Base-by-base conservation (phyloP, 1,140 invertebrate species). In the Octopus bimaculoides region DNA sequence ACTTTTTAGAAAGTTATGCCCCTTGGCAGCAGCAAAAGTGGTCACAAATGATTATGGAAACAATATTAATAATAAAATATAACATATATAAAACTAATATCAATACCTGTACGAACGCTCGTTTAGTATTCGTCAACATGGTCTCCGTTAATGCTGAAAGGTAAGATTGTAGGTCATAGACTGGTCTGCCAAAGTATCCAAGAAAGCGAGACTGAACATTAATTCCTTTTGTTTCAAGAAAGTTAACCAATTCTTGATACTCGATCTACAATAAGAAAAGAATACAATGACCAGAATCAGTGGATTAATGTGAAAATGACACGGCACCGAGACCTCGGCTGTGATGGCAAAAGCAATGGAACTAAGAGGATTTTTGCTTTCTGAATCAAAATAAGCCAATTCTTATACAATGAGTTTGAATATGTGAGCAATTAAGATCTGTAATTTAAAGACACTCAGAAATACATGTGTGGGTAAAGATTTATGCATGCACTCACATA, bases 221-320 rank as follows among this genome's bases (percentile, higher is more conserved):
- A 20, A 88, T 83, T 54, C 87, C 87, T 5, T 84, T 85, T 53
- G 82, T 82, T 78, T 87, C 86, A 69, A 88, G 85, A 77, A 88
- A 87, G 53, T 81, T 81, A 1, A 88, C 77, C 10, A 88, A 77
- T 75, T 88, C 87, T 54, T 87, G 82, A 74, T 85, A 87, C 8
- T 83, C 83, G 5, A 88, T 87, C 87, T 88, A 80, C 12, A 84
- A 76, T 41, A 41, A 41, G 26, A 41, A 41, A 41, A 41, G 26
- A 41, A 41, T 41, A 41, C 26, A 41, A 41, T 41, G 1, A 41
- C 26, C 1, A 41, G 26, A 41, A 41, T 41, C 26, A 41, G 26
- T 41, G 26, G 3, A 41, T 41, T 41, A 41, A 41, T 41, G 26
- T 41, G 26, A 41, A 41, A 41, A 41, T 41, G 26, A 41, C 26